Base-by-base conservation (phyloP, 2,888 invertebrate genomes). In the Aspidiotus rigidus region DNA sequence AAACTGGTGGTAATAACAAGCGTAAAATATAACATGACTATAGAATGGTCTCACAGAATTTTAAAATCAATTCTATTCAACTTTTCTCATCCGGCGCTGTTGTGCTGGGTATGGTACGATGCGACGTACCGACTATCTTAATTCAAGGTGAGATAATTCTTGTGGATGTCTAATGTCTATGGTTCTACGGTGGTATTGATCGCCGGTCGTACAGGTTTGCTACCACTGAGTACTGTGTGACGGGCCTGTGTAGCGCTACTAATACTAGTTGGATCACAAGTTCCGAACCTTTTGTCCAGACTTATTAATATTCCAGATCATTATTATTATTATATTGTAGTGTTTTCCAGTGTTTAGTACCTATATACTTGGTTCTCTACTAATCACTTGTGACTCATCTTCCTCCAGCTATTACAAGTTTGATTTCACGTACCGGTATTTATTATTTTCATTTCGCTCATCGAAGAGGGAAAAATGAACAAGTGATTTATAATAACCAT, bases 291-390 rank as follows among this genome's bases (percentile, higher is more conserved):
- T 59, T 59, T 59, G 59, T 59, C 39, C 59, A 16, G 59, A 59
- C 59, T 59, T 59, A 59, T 59, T 59, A 59, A 59, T 59, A 59
- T 59, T 59, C 59, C 17, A 59, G 59, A 59, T 59, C 59, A 59
- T 59, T 59, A 59, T 59, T 59, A 28, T 59, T 59, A 39, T 28
- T 28, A 17, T 16, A 53, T 28, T 28, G 28, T 28, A 28, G 28
- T n/a, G 49, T 49, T 11, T 49, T 49, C 49, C n/a, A 13, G 49
- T 1, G 10, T 49, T 49, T n/a, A 49, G 49, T 49, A 11, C 49
- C 8, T 44, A n/a, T 49, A 49, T 49, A 49, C 49, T 49, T n/a
- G 3, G 49, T 49, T 59, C 39, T 28, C 13, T 28, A 39, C 28
- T 59, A 59, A 59, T 59, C 59, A 59, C 59, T 59, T 13, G 59